A percentile compares a stretch with the other conserved stretches of the same genome.
Conservation (phyloP, 2,113 vertebrate genomes). For the Grammomys surdaster region DNA sequence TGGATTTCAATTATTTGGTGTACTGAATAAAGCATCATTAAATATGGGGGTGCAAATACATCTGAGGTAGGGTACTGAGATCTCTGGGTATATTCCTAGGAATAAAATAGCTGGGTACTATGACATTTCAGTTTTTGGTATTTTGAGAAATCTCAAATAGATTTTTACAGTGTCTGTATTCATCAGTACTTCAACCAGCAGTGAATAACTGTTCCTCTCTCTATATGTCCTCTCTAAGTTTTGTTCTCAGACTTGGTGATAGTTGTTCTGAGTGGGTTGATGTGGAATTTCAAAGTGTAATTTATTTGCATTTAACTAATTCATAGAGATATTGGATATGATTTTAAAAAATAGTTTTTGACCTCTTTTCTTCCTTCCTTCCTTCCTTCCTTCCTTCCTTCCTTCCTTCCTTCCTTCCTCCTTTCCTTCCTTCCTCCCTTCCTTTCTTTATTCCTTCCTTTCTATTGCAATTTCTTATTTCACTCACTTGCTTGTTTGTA, state of each 20-base stretch:
- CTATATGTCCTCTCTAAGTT: not conserved
- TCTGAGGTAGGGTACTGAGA: not conserved
- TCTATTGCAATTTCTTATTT: not conserved
- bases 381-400: not conserved
- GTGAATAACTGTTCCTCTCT: not conserved
- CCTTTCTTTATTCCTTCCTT: no score
- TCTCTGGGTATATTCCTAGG: not conserved
- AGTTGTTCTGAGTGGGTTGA: not conserved
- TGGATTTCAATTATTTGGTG: not conserved
- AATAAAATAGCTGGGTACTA: not conserved
- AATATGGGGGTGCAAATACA: not conserved
- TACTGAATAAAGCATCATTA: not conserved
- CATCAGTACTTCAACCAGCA: not conserved
- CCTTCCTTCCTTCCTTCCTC: not conserved
- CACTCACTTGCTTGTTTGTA: not conserved
- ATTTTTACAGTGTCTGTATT: not conserved
- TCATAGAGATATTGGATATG: not conserved
- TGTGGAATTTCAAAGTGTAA: not conserved
- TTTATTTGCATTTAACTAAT: not conserved
- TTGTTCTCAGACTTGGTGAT: not conserved
- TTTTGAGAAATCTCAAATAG: not conserved
- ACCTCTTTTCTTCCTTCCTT: not conserved
- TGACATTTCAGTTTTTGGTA: not conserved
- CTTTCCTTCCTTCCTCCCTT: not conserved
- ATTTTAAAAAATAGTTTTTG: not conserved